These are phyloP conservation scores for Sciurus niger DNA, from an alignment of 2,113 vertebrate genomes.

Conservation along the genomic window DNA sequence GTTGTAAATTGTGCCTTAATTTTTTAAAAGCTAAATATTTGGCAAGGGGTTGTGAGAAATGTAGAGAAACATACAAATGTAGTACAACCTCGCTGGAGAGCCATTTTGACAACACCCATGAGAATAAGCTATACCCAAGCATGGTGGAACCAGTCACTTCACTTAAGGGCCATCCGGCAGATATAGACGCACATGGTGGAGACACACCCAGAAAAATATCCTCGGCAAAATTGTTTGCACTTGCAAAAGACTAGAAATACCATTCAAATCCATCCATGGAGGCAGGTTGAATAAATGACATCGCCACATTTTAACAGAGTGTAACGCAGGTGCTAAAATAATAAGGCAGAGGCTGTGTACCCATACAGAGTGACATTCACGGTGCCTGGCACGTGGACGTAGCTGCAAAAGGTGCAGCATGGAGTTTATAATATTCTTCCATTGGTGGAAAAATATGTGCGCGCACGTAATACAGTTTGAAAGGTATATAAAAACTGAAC, in stretches of 20 bases:
- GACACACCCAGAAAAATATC: background rate
- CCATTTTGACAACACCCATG: background rate
- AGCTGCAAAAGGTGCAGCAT: background rate
- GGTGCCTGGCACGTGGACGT: background rate
- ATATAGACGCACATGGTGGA: background rate
- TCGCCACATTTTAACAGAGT: background rate
- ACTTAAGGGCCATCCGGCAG: background rate
- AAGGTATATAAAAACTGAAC: background rate
- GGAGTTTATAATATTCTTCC: background rate
- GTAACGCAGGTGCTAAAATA: slow-evolving; percentile 16
- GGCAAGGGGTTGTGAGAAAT: background rate
- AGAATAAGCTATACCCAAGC: background rate
- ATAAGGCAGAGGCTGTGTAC: background rate
- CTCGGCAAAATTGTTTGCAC: background rate
- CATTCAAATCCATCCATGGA: background rate
- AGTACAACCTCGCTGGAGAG: background rate
- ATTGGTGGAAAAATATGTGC: background rate
- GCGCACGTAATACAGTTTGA: background rate
- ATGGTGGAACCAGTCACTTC: background rate
- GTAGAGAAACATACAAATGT: background rate
- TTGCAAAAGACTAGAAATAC: slow-evolving; percentile 16
- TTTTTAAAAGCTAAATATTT: background rate
- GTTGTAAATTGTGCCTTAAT: background rate
- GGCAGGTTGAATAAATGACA: background rate
- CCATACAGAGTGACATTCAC: background rate